These are phyloP conservation scores for Illadopsis cleaveri DNA, from an alignment of 2,113 vertebrate species.

Conservation along the genomic window DNA sequence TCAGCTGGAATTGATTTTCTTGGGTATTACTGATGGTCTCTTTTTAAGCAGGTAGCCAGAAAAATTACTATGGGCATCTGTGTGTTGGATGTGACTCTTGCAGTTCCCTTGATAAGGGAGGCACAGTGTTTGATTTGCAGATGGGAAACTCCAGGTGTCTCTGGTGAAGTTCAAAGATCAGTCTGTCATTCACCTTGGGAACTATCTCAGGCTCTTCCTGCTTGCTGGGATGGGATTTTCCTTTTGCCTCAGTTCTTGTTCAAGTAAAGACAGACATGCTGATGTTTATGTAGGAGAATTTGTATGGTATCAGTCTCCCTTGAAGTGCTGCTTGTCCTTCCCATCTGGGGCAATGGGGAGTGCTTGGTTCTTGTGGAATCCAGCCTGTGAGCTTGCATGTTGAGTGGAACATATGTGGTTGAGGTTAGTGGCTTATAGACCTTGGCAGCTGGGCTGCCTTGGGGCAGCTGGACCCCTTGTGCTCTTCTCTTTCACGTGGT, in stretches of 20 bases:
- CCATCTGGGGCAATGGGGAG: accelerated
- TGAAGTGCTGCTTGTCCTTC: neutral
- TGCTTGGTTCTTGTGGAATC: neutral
- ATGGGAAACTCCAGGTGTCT: neutral
- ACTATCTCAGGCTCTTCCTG: neutral
- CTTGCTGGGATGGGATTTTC: neutral
- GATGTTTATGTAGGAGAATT: neutral
- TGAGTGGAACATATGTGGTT: neutral
- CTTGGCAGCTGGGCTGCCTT: neutral
- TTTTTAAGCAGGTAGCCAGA: neutral
- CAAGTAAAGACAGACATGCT: neutral
- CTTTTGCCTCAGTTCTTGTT: neutral
- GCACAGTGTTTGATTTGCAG: neutral
- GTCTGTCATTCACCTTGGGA: neutral
- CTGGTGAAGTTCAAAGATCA: neutral
- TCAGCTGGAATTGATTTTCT: neutral
- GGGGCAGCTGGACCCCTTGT: too few relatives aligned
- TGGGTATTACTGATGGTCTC: neutral
- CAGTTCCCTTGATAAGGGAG: neutral
- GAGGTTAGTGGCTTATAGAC: neutral
- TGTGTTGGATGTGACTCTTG: neutral
- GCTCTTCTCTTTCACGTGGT: neutral
- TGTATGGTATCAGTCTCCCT: neutral
- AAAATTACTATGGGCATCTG: neutral
- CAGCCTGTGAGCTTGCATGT: neutral